These are phyloP conservation scores for Nysson spinosus DNA, from an alignment of 2,888 invertebrate species.

Conservation along the genomic window DNA sequence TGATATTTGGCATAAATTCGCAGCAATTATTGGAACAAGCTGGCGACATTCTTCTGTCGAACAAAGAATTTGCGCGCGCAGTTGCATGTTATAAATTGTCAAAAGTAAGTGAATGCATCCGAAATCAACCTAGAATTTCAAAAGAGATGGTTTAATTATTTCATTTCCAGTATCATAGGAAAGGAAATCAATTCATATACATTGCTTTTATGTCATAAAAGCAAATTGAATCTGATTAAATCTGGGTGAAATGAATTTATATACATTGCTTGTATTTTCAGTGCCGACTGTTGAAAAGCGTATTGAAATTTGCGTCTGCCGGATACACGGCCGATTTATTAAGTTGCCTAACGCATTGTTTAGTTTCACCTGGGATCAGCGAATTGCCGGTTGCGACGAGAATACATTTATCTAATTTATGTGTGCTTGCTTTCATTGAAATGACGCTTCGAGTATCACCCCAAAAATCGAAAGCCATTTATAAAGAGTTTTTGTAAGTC, in stretches of 20 bases:
- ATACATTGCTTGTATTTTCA: constrained; percentile 61
- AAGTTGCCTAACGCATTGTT: constrained; percentile 80
- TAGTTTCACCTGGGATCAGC: constrained; percentile 78
- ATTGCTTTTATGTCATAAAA: too few species aligned
- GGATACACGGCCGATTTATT: constrained; percentile 82
- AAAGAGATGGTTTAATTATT: too few species aligned
- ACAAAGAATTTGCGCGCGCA: constrained; percentile 87
- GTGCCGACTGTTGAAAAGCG: constrained; percentile 81
- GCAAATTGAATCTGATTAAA: too few species aligned
- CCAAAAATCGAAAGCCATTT: constrained; percentile 74
- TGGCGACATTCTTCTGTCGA: constrained; percentile 88
- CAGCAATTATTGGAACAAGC: constrained; percentile 86
- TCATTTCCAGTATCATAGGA: too few species aligned
- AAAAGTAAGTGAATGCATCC: constrained; percentile 80
- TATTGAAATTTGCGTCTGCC: constrained; percentile 81
- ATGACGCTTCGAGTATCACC: constrained; percentile 76
- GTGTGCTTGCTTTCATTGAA: constrained; percentile 83
- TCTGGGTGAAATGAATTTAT: too few species aligned
- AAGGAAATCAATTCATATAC: too few species aligned
- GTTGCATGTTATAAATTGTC: constrained; percentile 89
- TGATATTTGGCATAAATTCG: constrained; percentile 82
- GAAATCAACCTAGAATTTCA: too few species aligned
- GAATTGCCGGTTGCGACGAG: constrained; percentile 81
- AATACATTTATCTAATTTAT: constrained; percentile 83
- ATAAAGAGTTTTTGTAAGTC: constrained; percentile 79